Base-by-base conservation (phyloP, 1,140 invertebrate genomes). In the Bombus waltoni region DNA sequence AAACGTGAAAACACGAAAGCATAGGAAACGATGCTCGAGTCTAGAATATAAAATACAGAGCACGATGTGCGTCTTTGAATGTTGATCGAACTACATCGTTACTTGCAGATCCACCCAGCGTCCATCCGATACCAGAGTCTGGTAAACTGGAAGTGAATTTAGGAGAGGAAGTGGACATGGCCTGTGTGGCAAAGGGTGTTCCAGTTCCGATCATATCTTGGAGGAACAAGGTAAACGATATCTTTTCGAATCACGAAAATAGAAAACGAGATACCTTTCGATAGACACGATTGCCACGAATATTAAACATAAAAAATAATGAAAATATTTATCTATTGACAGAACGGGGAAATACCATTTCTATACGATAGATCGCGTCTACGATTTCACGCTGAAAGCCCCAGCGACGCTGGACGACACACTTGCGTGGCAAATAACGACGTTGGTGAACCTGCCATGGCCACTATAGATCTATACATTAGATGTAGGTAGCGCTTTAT, bases 381-480 rank as follows among this genome's bases (percentile, higher is more conserved):
- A 80, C 94, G 96, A 87, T 97, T 98, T 93, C 96, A 96, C 15
- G 97, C 97, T 2, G 96, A 96, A 73, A 96, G 96, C 80, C 94
- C 97, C 25, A 94, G 96, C 81, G 94, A 97, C 84, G 96, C 97
- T 1, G 97, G 97, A 0, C 94, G 96, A 3, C 98, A 98, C 88
- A 97, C 97, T 85, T 98, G 98, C 91, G 92, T 96, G 0, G 97
- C 97, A 0, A 95, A 93, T 73, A 98, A 98, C 93, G 97, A 96
- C 22, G 96, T 98, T 35, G 97, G 97, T 1, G 96, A 97, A 78
- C 96, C 97, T 0, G 97, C 97, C 0, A 95, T 92, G n/a, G 97
- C 96, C 4, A 94, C 93, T 74, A 96, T 97, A 79, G 93, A 96
- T 71, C 92, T 97, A 0, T 96, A 94, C 87, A 95, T 97, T 44